A percentile compares a stretch with the other conserved stretches of the same genome.
Evolutionary conservation across 2,888 invertebrate species (phyloP).

Genomic region (Zaprionus bogoriensis): DNA sequence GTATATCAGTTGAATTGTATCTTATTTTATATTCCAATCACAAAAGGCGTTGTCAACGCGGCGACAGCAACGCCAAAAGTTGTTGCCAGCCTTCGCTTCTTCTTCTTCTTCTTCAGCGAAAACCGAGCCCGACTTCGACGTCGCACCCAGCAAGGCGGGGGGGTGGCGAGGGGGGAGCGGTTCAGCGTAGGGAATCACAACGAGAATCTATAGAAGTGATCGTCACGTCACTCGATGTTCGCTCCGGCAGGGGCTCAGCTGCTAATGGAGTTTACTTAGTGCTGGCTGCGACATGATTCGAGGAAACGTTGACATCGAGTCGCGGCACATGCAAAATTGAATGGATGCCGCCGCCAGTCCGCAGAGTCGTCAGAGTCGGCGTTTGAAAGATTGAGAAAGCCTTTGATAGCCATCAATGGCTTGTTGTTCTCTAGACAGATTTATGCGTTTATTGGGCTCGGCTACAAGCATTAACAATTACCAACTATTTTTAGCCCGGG

Average conservation of each 20-base stretch:
- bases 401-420: constrained; percentile 36
- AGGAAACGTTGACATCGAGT: constrained; percentile 43
- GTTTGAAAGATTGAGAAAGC: constrained; percentile 8
- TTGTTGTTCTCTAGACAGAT: neutral
- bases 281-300: constrained; percentile 16
- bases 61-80: constrained; percentile 76
- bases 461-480: neutral
- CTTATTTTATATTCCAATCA: constrained; percentile 78
- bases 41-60: constrained; percentile 74
- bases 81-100: too few relatives aligned
- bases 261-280: constrained; percentile 45
- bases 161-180: neutral
- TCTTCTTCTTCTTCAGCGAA: neutral
- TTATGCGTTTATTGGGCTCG: neutral
- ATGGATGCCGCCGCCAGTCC: too few relatives aligned
- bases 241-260: constrained; percentile 45
- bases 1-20: constrained; percentile 29
- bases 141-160: neutral
- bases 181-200: constrained; percentile 19
- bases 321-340: constrained; percentile 22
- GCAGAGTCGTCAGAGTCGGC: too few relatives aligned
- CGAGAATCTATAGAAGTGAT: constrained; percentile 61
- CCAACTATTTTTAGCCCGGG: neutral
- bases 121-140: constrained; percentile 9
- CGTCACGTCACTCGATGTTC: constrained; percentile 58